Conservation (phyloP, 2,113 vertebrate species). For the Tamias sibiricus region DNA sequence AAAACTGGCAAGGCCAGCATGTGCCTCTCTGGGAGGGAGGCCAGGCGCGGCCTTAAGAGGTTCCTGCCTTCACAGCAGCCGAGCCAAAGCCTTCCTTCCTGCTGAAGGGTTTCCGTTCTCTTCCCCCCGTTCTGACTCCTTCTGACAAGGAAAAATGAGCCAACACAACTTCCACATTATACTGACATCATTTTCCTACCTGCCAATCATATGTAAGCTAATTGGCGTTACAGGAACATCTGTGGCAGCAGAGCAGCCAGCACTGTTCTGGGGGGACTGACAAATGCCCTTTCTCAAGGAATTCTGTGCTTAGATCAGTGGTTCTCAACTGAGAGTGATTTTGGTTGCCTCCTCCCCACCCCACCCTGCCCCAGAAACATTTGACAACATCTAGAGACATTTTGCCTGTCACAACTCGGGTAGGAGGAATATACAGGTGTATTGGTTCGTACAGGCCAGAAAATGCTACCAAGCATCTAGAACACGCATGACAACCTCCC, state of each 20-base stretch:
- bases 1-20: neutral
- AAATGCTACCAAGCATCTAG: neutral
- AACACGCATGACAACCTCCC: neutral
- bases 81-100: neutral
- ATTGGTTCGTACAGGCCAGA: neutral
- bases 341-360: neutral
- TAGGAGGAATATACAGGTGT: neutral
- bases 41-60: neutral
- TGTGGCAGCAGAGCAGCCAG: neutral
- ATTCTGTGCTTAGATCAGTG: neutral
- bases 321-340: neutral
- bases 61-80: neutral
- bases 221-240: neutral
- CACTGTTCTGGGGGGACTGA: neutral
- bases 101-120: neutral
- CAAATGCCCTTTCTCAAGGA: neutral
- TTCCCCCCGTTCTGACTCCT: neutral
- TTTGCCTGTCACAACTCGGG: neutral
- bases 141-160: neutral
- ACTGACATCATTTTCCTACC: neutral
- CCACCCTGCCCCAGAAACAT: neutral
- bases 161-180: neutral
- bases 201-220: neutral
- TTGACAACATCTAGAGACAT: neutral
- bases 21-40: neutral